These are phyloP conservation scores for Porites divaricata DNA, from an alignment of 92 coral and sea anemone species.

Conservation along the genomic window DNA sequence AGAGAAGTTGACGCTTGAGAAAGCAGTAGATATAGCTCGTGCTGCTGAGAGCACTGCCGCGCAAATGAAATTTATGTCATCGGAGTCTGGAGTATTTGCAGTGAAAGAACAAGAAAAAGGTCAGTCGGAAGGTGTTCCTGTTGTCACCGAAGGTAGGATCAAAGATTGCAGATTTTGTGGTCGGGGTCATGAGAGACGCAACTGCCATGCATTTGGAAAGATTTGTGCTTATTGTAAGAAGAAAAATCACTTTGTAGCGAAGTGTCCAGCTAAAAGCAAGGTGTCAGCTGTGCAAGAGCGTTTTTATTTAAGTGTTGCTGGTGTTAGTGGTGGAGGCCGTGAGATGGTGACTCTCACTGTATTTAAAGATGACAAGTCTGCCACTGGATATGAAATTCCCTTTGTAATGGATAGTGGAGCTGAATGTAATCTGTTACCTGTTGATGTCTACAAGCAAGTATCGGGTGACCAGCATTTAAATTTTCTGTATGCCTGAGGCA, in stretches of 20 bases:
- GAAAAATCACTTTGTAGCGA: slow-evolving; percentile 47
- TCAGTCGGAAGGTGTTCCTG: slow-evolving; percentile 16
- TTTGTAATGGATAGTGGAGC: slow-evolving; percentile 65
- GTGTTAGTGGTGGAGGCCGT: slow-evolving; percentile 13
- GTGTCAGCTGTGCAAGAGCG: slow-evolving; percentile 44
- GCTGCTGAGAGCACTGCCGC: slow-evolving; percentile 29
- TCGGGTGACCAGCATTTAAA: slow-evolving; percentile 23
- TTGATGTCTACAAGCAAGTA: slow-evolving; percentile 41
- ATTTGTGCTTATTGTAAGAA: slow-evolving; percentile 51
- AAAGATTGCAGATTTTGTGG: slow-evolving; percentile 56
- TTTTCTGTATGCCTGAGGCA: slow-evolving; percentile 8
- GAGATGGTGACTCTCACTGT: slow-evolving; percentile 47
- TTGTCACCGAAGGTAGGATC: slow-evolving; percentile 28
- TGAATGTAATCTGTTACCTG: slow-evolving; percentile 51
- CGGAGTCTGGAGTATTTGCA: slow-evolving; percentile 15
- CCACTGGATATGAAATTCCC: slow-evolving; percentile 21
- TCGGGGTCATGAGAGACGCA: slow-evolving; percentile 45
- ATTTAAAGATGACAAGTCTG: slow-evolving; percentile 6
- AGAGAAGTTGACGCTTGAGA: slow-evolving; percentile 35
- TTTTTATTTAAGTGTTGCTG: slow-evolving; percentile 37
- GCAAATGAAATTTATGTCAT: slow-evolving; percentile 43
- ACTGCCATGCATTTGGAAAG: slow-evolving; percentile 61
- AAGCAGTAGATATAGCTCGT: slow-evolving; percentile 33
- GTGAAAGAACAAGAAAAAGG: slow-evolving; percentile 35
- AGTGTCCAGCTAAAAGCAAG: slow-evolving; percentile 39